Evolutionary conservation across 1,140 invertebrate species (phyloP).

Genomic region (Hycleus phaleratus): DNA sequence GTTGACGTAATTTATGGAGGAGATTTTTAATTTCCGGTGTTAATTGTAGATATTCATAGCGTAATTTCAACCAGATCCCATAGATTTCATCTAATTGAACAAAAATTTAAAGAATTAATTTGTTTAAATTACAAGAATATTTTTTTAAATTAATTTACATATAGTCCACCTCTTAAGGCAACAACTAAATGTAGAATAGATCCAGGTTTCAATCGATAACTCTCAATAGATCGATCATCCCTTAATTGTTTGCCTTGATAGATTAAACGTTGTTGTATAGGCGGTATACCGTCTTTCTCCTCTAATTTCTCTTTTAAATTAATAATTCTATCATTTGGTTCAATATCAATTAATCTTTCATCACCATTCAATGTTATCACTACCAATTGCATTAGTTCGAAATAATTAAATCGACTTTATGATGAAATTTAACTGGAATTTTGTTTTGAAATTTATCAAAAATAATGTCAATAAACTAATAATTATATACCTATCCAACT

Average conservation of each 20-base stretch:
- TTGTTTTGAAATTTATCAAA: too few species aligned
- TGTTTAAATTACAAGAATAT: neutral
- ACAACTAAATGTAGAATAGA: slow-evolving; percentile 30
- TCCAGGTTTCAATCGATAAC: slow-evolving; percentile 32
- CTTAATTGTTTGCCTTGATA: slow-evolving; percentile 33
- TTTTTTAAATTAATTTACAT: slow-evolving; percentile 2
- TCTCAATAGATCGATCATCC: slow-evolving; percentile 31
- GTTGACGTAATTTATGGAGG: slow-evolving; percentile 55
- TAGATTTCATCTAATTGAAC: slow-evolving; percentile 56
- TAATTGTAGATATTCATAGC: slow-evolving; percentile 63
- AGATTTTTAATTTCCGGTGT: slow-evolving; percentile 56
- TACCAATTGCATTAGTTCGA: slow-evolving; percentile 20
- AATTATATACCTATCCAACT: too few species aligned
- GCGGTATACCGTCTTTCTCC: slow-evolving; percentile 29
- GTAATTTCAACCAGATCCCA: slow-evolving; percentile 63
- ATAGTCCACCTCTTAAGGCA: slow-evolving; percentile 25
- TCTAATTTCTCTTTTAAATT: slow-evolving; percentile 32
- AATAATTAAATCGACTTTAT: too few species aligned
- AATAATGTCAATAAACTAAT: too few species aligned
- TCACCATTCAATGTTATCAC: slow-evolving; percentile 25
- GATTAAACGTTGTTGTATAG: slow-evolving; percentile 31
- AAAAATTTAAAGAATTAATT: slow-evolving; percentile 27
- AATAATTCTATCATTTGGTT: slow-evolving; percentile 28
- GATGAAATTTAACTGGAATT: too few species aligned
- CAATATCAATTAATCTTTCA: slow-evolving; percentile 31